A percentile compares a stretch with the other conserved stretches of the same genome.
phyloP scores from a whole-genome alignment of 2,888 invertebrate species.

The Ryuthela nishihirai region DNA sequence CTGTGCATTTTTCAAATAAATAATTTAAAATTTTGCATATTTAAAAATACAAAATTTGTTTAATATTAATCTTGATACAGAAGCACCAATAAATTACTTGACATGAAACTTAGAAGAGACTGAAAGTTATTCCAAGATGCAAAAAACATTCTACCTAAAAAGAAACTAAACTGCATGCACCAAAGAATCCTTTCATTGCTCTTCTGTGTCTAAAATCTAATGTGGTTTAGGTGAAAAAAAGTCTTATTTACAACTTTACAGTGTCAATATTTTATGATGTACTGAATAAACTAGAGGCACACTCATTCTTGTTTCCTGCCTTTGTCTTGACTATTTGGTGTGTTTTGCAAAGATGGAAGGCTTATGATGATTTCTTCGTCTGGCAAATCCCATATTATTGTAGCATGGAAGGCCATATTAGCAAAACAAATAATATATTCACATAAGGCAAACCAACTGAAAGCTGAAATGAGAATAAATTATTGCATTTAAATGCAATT shows the following conservation, averaged over 20 bases:
- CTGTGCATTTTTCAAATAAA: too few species aligned
- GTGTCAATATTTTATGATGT: constrained; percentile 19
- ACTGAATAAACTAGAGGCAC: constrained; percentile 14
- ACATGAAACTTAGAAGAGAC: too few species aligned
- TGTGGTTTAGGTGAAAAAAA: constrained; percentile 34
- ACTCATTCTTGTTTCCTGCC: constrained; percentile 24
- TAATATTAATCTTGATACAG: too few species aligned
- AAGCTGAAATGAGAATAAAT: constrained; percentile 63
- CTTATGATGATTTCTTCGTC: constrained; percentile 65
- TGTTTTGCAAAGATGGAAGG: constrained; percentile 30
- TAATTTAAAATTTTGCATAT: too few species aligned
- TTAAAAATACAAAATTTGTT: too few species aligned
- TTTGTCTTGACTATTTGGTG: constrained; percentile 25
- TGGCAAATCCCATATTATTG: constrained; percentile 81
- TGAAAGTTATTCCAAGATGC: too few species aligned
- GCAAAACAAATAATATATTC: constrained; percentile 87
- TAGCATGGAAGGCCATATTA: constrained; percentile 89
- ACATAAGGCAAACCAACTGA: constrained; percentile 90
- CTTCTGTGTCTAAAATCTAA: constrained; percentile 11
- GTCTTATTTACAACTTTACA: constrained; percentile 34
- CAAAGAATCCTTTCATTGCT: constrained; percentile 26
- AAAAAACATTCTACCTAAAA: too few species aligned
- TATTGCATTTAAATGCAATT: background rate
- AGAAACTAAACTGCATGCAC: constrained; percentile 27
- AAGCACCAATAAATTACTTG: too few species aligned